Percentiles rank a stretch among this genome's conserved stretches.
These are phyloP conservation scores for Nephrotoma appendiculata DNA, from an alignment of 2,888 invertebrate species.

Conservation along the genomic window DNA sequence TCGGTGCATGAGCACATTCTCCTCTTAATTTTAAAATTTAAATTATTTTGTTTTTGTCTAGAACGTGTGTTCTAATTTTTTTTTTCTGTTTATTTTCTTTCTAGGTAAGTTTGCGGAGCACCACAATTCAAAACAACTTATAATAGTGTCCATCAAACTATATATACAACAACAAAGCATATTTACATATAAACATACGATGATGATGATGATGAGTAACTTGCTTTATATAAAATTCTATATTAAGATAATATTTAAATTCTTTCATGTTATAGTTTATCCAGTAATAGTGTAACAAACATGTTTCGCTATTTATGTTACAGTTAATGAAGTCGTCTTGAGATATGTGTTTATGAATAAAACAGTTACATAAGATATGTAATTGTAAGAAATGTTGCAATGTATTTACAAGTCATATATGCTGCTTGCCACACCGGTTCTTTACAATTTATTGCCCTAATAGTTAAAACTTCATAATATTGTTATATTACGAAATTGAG, in stretches of 20 bases:
- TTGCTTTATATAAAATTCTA: background rate
- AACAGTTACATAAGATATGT: background rate
- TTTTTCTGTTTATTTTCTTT: background rate
- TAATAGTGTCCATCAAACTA: background rate
- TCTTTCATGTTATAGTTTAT: background rate
- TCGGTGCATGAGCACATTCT: background rate
- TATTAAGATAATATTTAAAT: background rate
- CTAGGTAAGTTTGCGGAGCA: background rate
- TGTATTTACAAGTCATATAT: background rate
- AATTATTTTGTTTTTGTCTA: background rate
- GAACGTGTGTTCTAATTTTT: background rate
- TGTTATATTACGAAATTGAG: background rate
- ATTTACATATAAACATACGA: background rate
- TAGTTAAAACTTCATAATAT: background rate
- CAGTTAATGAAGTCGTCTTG: background rate
- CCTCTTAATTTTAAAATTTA: background rate
- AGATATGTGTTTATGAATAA: background rate
- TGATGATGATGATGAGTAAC: background rate
- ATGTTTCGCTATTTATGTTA: background rate
- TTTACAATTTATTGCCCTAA: background rate
- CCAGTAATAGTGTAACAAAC: background rate
- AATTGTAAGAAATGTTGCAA: background rate
- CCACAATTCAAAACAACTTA: background rate
- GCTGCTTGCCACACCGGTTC: background rate
- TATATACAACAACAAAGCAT: background rate